These are phyloP conservation scores for Sorex fumeus DNA, from an alignment of 2,113 vertebrate species.

Conservation along the genomic window DNA sequence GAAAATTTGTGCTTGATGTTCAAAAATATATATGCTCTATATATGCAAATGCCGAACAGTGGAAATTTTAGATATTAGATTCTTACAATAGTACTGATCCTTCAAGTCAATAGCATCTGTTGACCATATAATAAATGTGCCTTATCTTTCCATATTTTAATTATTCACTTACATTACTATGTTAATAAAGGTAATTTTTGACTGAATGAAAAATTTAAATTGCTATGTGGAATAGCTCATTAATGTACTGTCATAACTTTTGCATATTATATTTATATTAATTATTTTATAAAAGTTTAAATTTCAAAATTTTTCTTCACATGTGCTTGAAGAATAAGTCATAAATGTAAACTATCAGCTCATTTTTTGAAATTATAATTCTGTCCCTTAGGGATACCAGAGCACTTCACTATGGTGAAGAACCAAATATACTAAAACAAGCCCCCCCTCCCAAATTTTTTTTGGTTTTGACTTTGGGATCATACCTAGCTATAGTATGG, in stretches of 20 bases:
- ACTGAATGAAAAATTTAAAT: not conserved
- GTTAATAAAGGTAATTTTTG: not conserved
- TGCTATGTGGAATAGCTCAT: not conserved
- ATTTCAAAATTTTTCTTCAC: not conserved
- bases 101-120: not conserved
- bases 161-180: not conserved
- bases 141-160: conserved; percentile 12
- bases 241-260: not conserved
- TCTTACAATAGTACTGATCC: not conserved
- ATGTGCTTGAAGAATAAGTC: not conserved
- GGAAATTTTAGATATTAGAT: not conserved
- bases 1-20: conserved; percentile 3
- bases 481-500: no score
- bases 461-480: no score
- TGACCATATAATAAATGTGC: not conserved
- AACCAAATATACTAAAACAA: not conserved
- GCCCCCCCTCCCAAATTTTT: no score
- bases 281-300: not conserved
- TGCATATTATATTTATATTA: not conserved
- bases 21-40: not conserved
- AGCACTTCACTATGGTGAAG: not conserved
- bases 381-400: not conserved
- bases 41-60: not conserved
- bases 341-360: not conserved
- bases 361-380: not conserved